These are phyloP conservation scores for Manis crassicaudata DNA, from an alignment of 2,797 vertebrate genomes.

Conservation along the genomic window DNA sequence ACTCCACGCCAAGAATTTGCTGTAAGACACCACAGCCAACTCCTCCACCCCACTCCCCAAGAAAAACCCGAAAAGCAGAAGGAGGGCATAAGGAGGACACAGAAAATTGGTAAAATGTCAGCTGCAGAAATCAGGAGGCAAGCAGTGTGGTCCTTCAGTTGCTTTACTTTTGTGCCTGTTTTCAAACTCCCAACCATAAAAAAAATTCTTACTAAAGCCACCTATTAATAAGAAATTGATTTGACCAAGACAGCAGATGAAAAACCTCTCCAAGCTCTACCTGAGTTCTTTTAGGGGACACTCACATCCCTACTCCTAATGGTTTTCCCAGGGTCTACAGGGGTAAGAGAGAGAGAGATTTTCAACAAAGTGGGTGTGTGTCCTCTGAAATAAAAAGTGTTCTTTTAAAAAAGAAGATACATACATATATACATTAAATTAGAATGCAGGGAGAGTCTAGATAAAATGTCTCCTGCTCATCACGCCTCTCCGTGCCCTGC, in stretches of 20 bases:
- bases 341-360: neutral
- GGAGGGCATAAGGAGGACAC: too few species aligned
- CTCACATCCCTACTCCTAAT: fast-evolving
- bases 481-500: neutral
- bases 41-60: too few species aligned
- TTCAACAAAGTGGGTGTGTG: too few species aligned
- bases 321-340: neutral
- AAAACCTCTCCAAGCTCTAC: neutral
- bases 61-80: neutral
- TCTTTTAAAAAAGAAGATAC: neutral
- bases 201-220: neutral
- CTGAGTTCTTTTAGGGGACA: neutral
- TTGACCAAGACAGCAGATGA: neutral
- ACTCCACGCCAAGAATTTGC: fast-evolving
- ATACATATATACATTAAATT: neutral
- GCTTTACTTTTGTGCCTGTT: neutral
- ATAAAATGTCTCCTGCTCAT: neutral
- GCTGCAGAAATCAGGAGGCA: neutral
- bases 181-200: neutral
- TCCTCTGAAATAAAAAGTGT: neutral
- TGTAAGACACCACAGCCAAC: neutral
- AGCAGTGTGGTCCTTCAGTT: fast-evolving
- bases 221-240: neutral
- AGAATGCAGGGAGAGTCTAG: neutral
- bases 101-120: neutral